Evolutionary conservation across 2,888 invertebrate species (phyloP).

Genomic region (Eudasyphora cyanicolor): DNA sequence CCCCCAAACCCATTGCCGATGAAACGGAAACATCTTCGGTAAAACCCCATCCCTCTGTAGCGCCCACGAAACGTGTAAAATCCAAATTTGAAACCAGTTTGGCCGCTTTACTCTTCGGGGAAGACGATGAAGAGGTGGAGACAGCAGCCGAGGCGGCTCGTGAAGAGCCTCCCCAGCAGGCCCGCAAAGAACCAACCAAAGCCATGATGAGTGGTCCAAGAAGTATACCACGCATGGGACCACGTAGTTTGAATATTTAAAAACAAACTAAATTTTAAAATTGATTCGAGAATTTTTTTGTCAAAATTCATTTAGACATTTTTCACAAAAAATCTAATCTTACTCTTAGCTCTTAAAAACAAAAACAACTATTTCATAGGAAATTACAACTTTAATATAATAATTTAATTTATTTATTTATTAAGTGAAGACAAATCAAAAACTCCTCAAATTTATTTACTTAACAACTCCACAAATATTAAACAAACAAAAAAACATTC

Average conservation of each 20-base stretch:
- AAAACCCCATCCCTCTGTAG: background rate
- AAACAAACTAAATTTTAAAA: slow-evolving; percentile 41
- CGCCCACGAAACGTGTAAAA: slow-evolving; percentile 71
- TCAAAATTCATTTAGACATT: slow-evolving; percentile 45
- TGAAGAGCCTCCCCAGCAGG: slow-evolving; percentile 64
- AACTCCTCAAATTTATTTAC: background rate
- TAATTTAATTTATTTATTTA: slow-evolving; percentile 39
- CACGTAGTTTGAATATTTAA: slow-evolving; percentile 72
- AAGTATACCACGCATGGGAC: slow-evolving; percentile 75
- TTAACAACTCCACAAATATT: background rate
- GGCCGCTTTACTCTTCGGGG: slow-evolving; percentile 78
- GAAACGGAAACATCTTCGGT: background rate
- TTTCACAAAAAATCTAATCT: slow-evolving; percentile 51
- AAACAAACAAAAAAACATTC: background rate
- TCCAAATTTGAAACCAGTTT: slow-evolving; percentile 78
- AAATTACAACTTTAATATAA: slow-evolving; percentile 4
- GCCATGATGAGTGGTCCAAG: slow-evolving; percentile 70
- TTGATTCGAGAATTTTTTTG: slow-evolving; percentile 1
- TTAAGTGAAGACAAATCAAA: slow-evolving; percentile 36
- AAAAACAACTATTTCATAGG: slow-evolving; percentile 69
- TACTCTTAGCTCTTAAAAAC: slow-evolving; percentile 66
- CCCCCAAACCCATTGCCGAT: slow-evolving; percentile 29
- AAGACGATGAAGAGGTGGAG: slow-evolving; percentile 74
- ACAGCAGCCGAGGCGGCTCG: slow-evolving; percentile 68
- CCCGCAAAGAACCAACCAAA: slow-evolving; percentile 62